Evolutionary conservation across 2,888 invertebrate genomes (phyloP).

Genomic region (Hetaerina titia): DNA sequence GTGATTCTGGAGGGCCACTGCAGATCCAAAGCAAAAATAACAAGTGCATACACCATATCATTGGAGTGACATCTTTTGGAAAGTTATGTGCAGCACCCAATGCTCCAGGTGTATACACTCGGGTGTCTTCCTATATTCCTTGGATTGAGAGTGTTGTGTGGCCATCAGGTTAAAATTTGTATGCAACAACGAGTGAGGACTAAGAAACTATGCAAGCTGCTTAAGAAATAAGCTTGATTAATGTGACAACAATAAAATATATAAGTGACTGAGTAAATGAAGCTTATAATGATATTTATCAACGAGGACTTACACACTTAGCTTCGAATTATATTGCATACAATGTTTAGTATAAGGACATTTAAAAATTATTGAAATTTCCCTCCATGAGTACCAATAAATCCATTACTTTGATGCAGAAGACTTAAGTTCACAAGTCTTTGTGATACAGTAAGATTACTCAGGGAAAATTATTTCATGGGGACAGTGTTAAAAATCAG

Average conservation of each 20-base stretch:
- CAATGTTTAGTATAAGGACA: background rate
- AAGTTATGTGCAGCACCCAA: slow-evolving; percentile 77
- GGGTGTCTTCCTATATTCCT: slow-evolving; percentile 79
- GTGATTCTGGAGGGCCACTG: slow-evolving; percentile 88
- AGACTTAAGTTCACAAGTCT: background rate
- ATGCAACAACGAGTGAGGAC: background rate
- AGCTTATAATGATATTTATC: background rate
- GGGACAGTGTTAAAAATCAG: too few relatives aligned
- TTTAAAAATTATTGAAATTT: background rate
- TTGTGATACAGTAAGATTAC: background rate
- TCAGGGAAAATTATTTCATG: background rate
- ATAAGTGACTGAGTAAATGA: background rate
- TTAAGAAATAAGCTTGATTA: background rate
- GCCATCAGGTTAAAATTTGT: slow-evolving; percentile 74
- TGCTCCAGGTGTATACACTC: slow-evolving; percentile 81
- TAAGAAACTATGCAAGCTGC: background rate
- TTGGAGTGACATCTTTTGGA: slow-evolving; percentile 81
- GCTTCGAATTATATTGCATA: background rate
- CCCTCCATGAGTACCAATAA: background rate
- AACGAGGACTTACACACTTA: background rate
- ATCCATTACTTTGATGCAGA: background rate
- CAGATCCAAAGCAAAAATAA: slow-evolving; percentile 73
- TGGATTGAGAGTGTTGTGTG: slow-evolving; percentile 83
- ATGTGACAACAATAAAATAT: background rate
- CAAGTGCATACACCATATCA: slow-evolving; percentile 79